A percentile compares a stretch with the other conserved stretches of the same genome.
phyloP scores from a whole-genome alignment of 2,797 vertebrate species.

The Spea hammondii region DNA sequence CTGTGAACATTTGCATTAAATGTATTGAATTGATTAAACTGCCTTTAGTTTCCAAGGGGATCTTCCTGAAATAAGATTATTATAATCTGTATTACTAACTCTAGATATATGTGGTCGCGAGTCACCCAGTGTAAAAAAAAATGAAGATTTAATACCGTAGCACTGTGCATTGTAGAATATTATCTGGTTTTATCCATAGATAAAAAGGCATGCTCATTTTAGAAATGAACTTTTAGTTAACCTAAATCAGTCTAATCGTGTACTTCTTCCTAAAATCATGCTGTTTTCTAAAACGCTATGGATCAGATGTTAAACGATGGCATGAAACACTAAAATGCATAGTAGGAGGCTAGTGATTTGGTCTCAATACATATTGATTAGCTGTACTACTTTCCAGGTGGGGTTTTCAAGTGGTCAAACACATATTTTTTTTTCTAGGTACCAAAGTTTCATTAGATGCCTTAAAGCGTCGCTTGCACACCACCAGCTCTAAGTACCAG shows the following conservation, averaged over 20 bases:
- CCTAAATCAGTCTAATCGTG: not conserved
- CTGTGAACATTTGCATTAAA: not conserved
- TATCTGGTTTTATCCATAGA: too few species aligned
- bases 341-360: not conserved
- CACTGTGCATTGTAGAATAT: too few species aligned
- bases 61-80: not conserved
- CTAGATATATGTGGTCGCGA: not conserved
- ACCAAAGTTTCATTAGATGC: constrained; percentile 72
- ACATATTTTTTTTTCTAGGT: constrained; percentile 60
- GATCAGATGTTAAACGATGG: not conserved
- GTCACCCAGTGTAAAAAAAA: not conserved
- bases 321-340: not conserved
- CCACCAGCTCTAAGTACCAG: constrained; percentile 60
- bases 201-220: too few species aligned
- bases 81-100: not conserved
- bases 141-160: too few species aligned
- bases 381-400: not conserved
- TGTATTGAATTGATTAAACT: not conserved
- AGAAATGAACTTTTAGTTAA: too few species aligned
- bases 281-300: not conserved
- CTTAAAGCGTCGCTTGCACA: constrained; percentile 67
- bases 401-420: not conserved
- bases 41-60: not conserved
- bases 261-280: not conserved
- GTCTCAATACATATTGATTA: not conserved